Conservation (phyloP, 2,113 vertebrate species). For the Scytalopus superciliaris region DNA sequence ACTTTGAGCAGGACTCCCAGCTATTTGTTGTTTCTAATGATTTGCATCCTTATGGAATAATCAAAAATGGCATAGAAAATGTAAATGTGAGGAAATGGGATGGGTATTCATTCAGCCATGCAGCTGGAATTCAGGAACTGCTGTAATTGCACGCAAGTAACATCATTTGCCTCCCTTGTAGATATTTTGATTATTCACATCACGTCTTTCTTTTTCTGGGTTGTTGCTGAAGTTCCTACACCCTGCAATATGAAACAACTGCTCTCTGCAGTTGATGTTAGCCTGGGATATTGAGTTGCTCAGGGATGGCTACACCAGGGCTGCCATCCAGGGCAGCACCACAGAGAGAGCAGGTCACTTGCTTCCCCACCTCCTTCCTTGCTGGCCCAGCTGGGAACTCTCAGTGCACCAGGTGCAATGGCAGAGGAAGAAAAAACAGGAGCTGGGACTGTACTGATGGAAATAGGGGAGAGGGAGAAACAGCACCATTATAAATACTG, state of each 20-base stretch:
- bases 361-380: no score
- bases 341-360: background rate
- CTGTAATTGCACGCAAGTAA: background rate
- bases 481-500: background rate
- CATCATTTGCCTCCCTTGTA: background rate
- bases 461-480: background rate
- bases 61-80: background rate
- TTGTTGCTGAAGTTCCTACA: background rate
- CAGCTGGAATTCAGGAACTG: background rate
- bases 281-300: background rate
- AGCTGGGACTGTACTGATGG: background rate
- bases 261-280: background rate
- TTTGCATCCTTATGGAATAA: slow-evolving; percentile 1
- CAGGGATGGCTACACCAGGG: background rate
- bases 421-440: background rate
- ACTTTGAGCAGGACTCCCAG: background rate
- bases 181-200: background rate
- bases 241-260: background rate
- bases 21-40: background rate
- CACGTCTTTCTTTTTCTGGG: background rate
- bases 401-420: background rate
- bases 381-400: background rate
- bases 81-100: background rate
- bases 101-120: background rate
- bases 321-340: background rate